These are phyloP conservation scores for Aplidium turbinatum DNA, from an alignment of 23 tunicate species.

Conservation along the genomic window DNA sequence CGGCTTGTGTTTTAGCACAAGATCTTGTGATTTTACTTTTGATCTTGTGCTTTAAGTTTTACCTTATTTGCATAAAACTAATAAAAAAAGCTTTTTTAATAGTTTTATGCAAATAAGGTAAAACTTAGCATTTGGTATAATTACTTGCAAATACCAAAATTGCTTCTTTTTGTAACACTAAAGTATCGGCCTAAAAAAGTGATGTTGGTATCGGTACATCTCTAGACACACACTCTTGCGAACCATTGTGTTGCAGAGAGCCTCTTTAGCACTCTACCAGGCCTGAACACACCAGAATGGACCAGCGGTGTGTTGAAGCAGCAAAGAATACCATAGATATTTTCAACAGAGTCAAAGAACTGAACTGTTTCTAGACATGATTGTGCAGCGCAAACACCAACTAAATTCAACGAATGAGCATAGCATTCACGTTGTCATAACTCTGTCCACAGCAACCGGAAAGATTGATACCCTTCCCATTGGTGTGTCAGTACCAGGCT, in stretches of 20 bases:
- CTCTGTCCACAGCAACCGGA: conserved; percentile 2
- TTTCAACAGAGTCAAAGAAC: conserved; percentile 4
- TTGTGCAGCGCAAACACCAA: background rate
- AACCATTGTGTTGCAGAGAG: conserved; percentile 6
- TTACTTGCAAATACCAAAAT: no score
- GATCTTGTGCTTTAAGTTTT: no score
- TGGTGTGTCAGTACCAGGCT: background rate
- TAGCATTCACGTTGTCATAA: background rate
- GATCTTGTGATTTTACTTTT: no score
- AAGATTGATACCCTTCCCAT: background rate
- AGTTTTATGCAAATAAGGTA: no score
- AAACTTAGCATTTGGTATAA: no score
- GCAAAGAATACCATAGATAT: conserved; percentile 8
- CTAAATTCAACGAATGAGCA: conserved; percentile 12
- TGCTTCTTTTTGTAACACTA: no score
- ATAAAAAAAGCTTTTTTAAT: no score
- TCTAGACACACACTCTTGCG: background rate
- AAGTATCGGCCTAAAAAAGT: no score
- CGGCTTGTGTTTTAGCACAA: no score
- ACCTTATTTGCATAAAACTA: no score
- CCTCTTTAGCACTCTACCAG: conserved; percentile 1
- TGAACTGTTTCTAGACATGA: background rate
- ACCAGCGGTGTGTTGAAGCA: conserved; percentile 4
- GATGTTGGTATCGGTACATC: no score
- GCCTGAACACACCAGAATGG: background rate